Percentiles rank a stretch among this genome's conserved stretches.
Evolutionary conservation across 2,888 invertebrate species (phyloP).

Genomic region (Cotesia congregata): DNA sequence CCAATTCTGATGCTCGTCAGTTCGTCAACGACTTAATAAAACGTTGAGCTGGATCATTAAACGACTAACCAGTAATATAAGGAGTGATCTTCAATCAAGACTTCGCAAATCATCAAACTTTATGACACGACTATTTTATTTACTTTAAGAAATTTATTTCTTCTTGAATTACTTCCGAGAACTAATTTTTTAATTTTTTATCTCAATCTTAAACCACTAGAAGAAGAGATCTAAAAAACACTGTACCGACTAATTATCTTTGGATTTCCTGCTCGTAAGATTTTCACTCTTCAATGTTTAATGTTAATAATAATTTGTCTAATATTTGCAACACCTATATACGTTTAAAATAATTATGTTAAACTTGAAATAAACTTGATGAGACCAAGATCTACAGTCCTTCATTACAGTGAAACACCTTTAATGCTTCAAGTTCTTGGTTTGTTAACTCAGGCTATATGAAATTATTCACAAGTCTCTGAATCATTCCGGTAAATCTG

Average conservation of each 20-base stretch:
- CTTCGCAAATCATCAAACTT: not conserved
- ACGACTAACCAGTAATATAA: not conserved
- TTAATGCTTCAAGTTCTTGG: slow-evolving; percentile 5
- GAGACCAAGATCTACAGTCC: slow-evolving; percentile 14
- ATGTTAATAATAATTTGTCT: not conserved
- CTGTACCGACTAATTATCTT: not conserved
- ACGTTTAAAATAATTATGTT: not conserved
- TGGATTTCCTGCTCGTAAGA: not conserved
- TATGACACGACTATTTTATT: not conserved
- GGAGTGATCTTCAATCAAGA: slow-evolving; percentile 7
- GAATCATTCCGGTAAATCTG: slow-evolving; percentile 7
- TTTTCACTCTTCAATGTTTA: not conserved
- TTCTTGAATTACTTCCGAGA: not conserved
- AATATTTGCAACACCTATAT: not conserved
- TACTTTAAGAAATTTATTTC: not conserved
- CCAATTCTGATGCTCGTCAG: slow-evolving; percentile 10
- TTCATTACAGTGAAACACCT: slow-evolving; percentile 1
- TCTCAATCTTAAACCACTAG: not conserved
- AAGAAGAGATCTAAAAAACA: not conserved
- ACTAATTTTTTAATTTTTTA: not conserved
- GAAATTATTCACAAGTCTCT: slow-evolving; percentile 24
- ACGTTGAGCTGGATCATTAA: slow-evolving; percentile 3
- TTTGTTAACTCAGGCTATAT: slow-evolving; percentile 7
- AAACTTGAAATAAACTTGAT: slow-evolving; percentile 1
- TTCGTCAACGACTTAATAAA: slow-evolving; percentile 27